These are phyloP conservation scores for Ochotona curzoniae DNA, from an alignment of 2,113 vertebrate species.

Conservation along the genomic window DNA sequence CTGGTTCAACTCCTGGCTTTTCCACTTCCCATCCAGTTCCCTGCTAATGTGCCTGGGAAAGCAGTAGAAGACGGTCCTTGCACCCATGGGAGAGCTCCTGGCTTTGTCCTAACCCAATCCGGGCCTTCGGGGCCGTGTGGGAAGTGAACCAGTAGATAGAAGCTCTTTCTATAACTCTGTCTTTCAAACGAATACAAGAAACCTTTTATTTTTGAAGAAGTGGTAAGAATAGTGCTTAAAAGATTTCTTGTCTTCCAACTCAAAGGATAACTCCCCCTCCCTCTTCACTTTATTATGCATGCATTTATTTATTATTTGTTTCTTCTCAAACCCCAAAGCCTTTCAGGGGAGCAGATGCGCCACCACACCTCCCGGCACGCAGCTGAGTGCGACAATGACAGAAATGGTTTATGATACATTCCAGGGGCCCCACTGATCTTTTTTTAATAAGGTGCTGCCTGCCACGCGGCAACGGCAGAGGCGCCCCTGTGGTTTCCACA, in stretches of 20 bases:
- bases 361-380: background rate
- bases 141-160: too few species aligned
- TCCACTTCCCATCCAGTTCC: too few species aligned
- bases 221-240: too few species aligned
- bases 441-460: slow-evolving; percentile 64
- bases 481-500: background rate
- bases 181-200: too few species aligned
- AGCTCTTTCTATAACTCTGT: too few species aligned
- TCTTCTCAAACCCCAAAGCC: slow-evolving; percentile 68
- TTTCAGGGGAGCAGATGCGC: slow-evolving; percentile 45
- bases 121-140: too few species aligned
- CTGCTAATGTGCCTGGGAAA: too few species aligned
- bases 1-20: too few species aligned
- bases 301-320: slow-evolving; percentile 69
- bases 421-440: slow-evolving; percentile 63
- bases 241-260: background rate
- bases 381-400: slow-evolving; percentile 65
- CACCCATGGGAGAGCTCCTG: too few species aligned
- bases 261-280: background rate
- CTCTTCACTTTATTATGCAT: background rate
- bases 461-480: background rate
- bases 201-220: too few species aligned
- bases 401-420: slow-evolving; percentile 67
- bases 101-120: too few species aligned
- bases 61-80: too few species aligned